phyloP scores from a whole-genome alignment of 2,888 invertebrate genomes.

The Leptinotarsa haldemani region DNA sequence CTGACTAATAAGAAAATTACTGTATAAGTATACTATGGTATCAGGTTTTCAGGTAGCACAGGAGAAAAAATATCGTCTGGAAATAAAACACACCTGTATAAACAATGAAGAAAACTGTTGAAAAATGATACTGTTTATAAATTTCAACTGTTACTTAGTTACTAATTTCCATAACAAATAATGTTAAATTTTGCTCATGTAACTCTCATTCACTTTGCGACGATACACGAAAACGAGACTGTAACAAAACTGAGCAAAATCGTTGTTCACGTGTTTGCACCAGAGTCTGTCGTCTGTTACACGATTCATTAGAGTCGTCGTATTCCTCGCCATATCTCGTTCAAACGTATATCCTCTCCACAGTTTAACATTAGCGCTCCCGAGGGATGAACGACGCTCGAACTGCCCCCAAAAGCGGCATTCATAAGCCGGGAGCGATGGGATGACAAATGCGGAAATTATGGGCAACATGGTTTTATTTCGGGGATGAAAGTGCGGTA shows the following conservation, averaged over 20 bases:
- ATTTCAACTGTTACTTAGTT: no score
- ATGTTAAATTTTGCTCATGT: no score
- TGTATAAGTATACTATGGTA: no score
- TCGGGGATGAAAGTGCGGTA: not conserved
- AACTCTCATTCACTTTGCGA: not conserved
- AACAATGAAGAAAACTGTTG: no score
- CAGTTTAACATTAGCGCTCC: constrained; percentile 6
- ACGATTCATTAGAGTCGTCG: constrained; percentile 12
- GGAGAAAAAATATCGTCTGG: no score
- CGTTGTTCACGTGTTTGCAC: constrained; percentile 27
- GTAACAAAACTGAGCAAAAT: constrained; percentile 32
- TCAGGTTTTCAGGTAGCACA: no score
- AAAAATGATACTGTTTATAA: no score
- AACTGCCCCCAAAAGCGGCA: constrained; percentile 9
- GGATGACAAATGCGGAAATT: constrained; percentile 4
- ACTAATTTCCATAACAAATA: no score
- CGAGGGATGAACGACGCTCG: constrained; percentile 2
- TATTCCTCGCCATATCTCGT: not conserved
- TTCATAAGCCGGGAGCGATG: constrained; percentile 9
- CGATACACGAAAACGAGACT: constrained; percentile 21
- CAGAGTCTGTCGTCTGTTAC: constrained; percentile 21
- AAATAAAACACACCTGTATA: no score
- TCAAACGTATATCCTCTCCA: constrained; percentile 1
- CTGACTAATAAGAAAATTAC: no score
- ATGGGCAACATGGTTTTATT: constrained; percentile 5